Evolutionary conservation across 2,113 vertebrate species (phyloP).

Genomic region (Butorides virescens): DNA sequence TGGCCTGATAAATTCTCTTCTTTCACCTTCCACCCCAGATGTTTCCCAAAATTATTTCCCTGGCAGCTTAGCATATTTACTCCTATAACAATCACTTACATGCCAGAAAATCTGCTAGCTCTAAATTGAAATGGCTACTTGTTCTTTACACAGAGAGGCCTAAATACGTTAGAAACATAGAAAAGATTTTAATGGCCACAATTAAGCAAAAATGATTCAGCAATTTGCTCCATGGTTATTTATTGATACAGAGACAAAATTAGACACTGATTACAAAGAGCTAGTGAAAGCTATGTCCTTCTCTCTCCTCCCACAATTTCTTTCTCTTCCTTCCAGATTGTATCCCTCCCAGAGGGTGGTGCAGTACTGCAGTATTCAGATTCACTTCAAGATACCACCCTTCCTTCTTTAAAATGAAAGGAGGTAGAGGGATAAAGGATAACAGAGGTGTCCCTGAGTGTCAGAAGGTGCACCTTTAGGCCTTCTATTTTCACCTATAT

Average conservation of each 20-base stretch:
- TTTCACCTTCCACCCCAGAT: neutral
- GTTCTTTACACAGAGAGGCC: neutral
- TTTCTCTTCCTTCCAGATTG: neutral
- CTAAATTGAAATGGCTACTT: neutral
- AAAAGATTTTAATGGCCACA: neutral
- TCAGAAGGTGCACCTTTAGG: neutral
- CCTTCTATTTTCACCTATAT: neutral
- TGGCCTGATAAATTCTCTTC: neutral
- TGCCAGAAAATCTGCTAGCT: neutral
- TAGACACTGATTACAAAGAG: neutral
- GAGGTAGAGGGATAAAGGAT: neutral
- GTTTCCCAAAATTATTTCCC: neutral
- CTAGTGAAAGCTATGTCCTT: neutral
- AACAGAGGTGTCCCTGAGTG: neutral
- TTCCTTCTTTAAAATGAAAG: neutral
- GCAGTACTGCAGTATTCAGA: neutral
- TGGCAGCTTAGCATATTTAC: neutral
- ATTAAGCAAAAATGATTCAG: neutral
- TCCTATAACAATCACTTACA: neutral
- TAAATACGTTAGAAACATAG: neutral
- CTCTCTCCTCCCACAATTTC: rapidly evolving
- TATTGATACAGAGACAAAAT: neutral
- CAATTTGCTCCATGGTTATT: neutral
- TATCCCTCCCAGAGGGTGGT: neutral
- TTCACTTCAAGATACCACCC: neutral